Evolutionary conservation across 2,113 vertebrate genomes (phyloP), one percentile per base, ranked within the genome.

Genomic region (Catharus minimus): DNA sequence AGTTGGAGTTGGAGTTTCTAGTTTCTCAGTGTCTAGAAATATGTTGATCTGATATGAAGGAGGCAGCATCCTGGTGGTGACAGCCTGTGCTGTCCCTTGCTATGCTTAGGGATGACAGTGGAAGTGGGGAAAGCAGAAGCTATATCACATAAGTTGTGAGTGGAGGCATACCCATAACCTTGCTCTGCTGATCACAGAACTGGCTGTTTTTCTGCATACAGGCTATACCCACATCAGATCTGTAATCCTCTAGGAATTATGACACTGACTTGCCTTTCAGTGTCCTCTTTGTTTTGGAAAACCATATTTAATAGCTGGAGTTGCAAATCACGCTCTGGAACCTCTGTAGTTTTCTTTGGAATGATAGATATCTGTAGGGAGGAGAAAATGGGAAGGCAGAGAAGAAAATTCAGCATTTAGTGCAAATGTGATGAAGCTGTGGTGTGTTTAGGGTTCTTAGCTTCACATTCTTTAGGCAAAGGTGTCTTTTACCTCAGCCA

Each of bases 31-130:
- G 36, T 33, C 39, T 41, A 20, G 68, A 22, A 86, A 14, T 21
- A 21, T 5, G 0, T 7, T 7, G 10, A 13, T 56, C 38, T 41
- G n/a, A 26, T 52, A 3, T 0, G 3, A 60, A 79, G 68, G 76
- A 53, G 18, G 11, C 12, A 44, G 32, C 38, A 57, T 61, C 41
- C 38, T 58, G 38, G 36, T 28, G 20, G 17, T 2, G 11, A 18
- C 57, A 58, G 8, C 23, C 17, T 26, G 5, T 15, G 52, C 71
- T 79, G 27, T 27, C 24, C 38, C 24, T 21, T 57, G 47, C 44
- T 72, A 49, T 52, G 38, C 5, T 47, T 47, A 49, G 65, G 46
- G 18, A 24, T 57, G 32, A 36, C 30, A 79, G 10, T 43, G 41
- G 21, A 64, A 65, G 26, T 5, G 19, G 1, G 21, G 22, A 46